Percentiles rank a stretch among this genome's conserved stretches.
Evolutionary conservation across 1,140 invertebrate genomes (phyloP).

Genomic region (Centruroides sculpturatus): DNA sequence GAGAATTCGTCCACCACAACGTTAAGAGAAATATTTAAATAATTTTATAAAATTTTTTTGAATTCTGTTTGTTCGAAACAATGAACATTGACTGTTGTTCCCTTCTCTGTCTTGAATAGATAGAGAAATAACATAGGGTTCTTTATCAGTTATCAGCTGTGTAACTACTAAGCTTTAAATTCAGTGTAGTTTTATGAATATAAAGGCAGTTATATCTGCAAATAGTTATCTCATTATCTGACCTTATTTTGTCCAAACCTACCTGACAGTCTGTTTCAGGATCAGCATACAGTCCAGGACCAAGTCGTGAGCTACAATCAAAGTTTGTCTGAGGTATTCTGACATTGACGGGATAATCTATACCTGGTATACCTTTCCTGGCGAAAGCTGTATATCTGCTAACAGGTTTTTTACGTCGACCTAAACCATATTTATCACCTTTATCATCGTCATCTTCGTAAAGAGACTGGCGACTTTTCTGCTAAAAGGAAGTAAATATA

Average conservation of each 20-base stretch:
- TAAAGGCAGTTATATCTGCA: too few species aligned
- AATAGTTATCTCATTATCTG: too few species aligned
- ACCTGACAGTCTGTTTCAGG: constrained; percentile 85
- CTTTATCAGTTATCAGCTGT: too few species aligned
- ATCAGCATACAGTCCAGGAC: constrained; percentile 75
- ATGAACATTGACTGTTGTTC: too few species aligned
- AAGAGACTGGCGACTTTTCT: not conserved
- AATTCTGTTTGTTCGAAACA: too few species aligned
- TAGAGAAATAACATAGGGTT: too few species aligned
- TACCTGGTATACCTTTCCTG: constrained; percentile 26
- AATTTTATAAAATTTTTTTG: too few species aligned
- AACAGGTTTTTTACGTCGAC: not conserved
- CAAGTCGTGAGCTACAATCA: constrained; percentile 73
- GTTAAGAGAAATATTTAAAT: too few species aligned
- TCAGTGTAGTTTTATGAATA: too few species aligned
- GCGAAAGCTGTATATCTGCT: constrained; percentile 10
- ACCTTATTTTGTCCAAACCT: not conserved
- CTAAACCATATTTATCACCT: not conserved
- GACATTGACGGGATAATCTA: constrained; percentile 30
- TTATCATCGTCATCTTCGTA: constrained; percentile 8
- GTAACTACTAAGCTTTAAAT: too few species aligned
- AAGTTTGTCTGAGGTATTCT: constrained; percentile 54
- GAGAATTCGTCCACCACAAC: too few species aligned
- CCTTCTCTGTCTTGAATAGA: too few species aligned
- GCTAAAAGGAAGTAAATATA: not conserved